phyloP scores from a whole-genome alignment of 2,113 vertebrate species.

The Rhynchomys soricoides region DNA sequence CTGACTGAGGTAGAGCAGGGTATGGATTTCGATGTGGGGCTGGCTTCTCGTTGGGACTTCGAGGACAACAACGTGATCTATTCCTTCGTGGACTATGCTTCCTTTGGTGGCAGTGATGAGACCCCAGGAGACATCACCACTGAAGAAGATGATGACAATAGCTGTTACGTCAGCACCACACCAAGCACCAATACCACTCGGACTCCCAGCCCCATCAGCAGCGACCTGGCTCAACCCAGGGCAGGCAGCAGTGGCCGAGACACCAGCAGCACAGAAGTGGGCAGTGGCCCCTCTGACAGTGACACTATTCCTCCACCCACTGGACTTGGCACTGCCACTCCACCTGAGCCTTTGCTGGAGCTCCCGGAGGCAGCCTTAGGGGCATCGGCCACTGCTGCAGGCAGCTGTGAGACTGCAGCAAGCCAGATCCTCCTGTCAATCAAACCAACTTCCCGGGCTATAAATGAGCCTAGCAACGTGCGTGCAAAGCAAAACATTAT shows the following conservation, averaged over 20 bases:
- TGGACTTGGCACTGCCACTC: constrained; percentile 81
- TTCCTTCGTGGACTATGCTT: constrained; percentile 93
- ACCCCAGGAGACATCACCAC: constrained; percentile 84
- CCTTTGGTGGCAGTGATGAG: constrained; percentile 89
- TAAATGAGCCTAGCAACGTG: constrained; percentile 93
- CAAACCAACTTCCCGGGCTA: constrained; percentile 93
- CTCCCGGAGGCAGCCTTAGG: constrained; percentile 45
- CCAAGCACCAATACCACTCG: constrained; percentile 80
- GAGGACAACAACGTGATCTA: constrained; percentile 93
- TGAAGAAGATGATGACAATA: constrained; percentile 83
- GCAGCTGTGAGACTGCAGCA: constrained; percentile 84
- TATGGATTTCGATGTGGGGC: constrained; percentile 88
- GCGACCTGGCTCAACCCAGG: constrained; percentile 22
- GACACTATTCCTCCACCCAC: constrained; percentile 85
- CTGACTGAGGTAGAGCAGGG: constrained; percentile 95
- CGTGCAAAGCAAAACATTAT: constrained; percentile 88
- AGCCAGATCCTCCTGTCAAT: constrained; percentile 97
- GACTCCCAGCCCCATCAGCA: constrained; percentile 75
- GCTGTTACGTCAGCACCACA: constrained; percentile 87
- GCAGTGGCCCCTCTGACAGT: constrained; percentile 88
- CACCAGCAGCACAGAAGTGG: constrained; percentile 86
- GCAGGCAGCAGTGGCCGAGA: constrained; percentile 78
- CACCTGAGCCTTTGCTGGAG: constrained; percentile 49
- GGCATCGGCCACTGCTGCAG: background rate
- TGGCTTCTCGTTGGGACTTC: constrained; percentile 91